Evolutionary conservation across 2,113 vertebrate species (phyloP).

Genomic region (Eurypyga helias): DNA sequence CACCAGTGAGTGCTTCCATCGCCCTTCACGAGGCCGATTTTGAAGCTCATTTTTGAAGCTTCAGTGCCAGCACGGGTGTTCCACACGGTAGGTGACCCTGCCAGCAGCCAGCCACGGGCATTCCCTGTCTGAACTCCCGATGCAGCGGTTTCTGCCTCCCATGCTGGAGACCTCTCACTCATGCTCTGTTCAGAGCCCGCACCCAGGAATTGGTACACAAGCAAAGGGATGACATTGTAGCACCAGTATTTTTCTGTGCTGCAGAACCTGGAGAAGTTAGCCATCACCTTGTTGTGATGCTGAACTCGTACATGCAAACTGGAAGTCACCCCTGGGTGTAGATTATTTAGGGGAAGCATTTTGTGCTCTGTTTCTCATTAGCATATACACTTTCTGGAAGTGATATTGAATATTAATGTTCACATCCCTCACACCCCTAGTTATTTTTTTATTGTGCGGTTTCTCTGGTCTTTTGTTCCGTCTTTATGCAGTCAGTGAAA

Average conservation of each 20-base stretch:
- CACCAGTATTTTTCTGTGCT: background rate
- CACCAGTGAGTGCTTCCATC: background rate
- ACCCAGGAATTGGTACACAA: background rate
- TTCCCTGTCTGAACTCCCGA: background rate
- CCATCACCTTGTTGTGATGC: background rate
- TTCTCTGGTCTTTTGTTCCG: background rate
- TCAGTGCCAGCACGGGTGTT: background rate
- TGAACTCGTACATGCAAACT: background rate
- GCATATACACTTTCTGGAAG: background rate
- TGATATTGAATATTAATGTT: background rate
- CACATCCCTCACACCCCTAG: background rate
- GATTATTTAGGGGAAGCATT: background rate
- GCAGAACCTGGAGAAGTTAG: background rate
- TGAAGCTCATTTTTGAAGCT: background rate
- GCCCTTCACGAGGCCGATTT: background rate
- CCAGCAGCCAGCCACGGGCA: rapidly evolving
- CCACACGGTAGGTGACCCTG: background rate
- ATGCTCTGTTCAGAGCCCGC: background rate
- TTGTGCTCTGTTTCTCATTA: background rate
- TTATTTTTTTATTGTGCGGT: rapidly evolving
- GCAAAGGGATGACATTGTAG: background rate
- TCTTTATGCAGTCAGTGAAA: background rate
- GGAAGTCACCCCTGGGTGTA: background rate
- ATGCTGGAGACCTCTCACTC: background rate
- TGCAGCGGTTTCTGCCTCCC: background rate